Conservation (phyloP, 2,888 invertebrate species). For the Andrena marginata region DNA sequence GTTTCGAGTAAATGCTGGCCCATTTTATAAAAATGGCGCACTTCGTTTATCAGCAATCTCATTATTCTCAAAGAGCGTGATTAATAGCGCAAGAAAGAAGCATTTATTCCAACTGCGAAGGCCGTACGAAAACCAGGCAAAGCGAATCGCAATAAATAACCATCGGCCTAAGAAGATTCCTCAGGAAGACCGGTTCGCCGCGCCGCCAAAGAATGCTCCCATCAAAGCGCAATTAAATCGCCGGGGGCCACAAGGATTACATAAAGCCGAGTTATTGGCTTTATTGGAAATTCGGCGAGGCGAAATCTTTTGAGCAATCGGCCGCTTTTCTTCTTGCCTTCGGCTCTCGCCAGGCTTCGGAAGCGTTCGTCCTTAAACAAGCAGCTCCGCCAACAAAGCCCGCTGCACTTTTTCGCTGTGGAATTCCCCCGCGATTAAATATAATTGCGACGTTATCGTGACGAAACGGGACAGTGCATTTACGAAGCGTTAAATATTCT, state of each 20-base stretch:
- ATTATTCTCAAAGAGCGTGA: neutral
- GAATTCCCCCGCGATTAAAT: constrained; percentile 65
- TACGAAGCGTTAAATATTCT: constrained; percentile 59
- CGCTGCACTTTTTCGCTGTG: constrained; percentile 34
- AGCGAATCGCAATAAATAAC: constrained; percentile 43
- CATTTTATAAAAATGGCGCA: neutral
- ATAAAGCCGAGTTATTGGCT: constrained; percentile 67
- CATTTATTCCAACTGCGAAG: constrained; percentile 5
- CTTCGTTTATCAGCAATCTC: neutral
- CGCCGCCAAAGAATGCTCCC: constrained; percentile 62
- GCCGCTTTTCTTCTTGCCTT: constrained; percentile 31
- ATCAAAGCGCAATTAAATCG: constrained; percentile 69
- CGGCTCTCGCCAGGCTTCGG: constrained; percentile 13
- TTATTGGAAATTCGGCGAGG: constrained; percentile 69
- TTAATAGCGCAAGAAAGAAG: neutral
- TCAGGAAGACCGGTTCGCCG: constrained; percentile 40
- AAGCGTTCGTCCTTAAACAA: constrained; percentile 43
- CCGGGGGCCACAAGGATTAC: constrained; percentile 59
- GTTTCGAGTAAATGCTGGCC: neutral
- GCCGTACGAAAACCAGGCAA: constrained; percentile 11
- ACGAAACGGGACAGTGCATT: constrained; percentile 25
- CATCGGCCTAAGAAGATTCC: constrained; percentile 40
- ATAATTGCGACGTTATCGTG: constrained; percentile 67
- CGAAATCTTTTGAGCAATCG: constrained; percentile 60
- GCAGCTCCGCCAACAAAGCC: constrained; percentile 15